Conservation (phyloP, 2,113 vertebrate species). For the Triplophysa tibetana region DNA sequence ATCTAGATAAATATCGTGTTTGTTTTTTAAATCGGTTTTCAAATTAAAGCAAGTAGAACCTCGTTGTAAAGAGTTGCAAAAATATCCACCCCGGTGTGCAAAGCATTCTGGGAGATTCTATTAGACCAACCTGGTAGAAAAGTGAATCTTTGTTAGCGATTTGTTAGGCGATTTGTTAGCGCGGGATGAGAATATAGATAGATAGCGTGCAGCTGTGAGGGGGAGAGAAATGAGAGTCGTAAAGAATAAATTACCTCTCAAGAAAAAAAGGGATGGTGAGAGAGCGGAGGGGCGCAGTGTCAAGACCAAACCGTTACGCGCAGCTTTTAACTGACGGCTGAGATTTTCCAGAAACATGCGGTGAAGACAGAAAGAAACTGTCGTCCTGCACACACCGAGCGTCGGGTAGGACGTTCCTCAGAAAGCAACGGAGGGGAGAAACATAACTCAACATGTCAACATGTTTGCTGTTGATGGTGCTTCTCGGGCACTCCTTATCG, state of each 20-base stretch:
- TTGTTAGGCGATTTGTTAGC: slow-evolving; percentile 62
- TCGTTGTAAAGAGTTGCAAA: no score
- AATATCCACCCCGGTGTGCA: not conserved
- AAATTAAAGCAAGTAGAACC: no score
- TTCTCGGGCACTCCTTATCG: slow-evolving; percentile 30
- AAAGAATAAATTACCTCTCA: slow-evolving; percentile 58
- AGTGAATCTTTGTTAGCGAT: no score
- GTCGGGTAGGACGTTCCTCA: slow-evolving; percentile 56
- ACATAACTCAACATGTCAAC: slow-evolving; percentile 52
- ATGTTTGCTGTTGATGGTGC: slow-evolving; percentile 56
- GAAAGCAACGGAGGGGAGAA: slow-evolving; percentile 59
- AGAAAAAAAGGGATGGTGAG: slow-evolving; percentile 40
- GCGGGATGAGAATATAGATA: slow-evolving; percentile 44
- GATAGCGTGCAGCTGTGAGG: slow-evolving; percentile 62
- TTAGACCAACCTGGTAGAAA: slow-evolving; percentile 45
- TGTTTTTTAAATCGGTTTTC: no score
- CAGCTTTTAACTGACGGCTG: slow-evolving; percentile 60
- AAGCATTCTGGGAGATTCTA: slow-evolving; percentile 46
- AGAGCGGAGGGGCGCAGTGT: slow-evolving; percentile 47
- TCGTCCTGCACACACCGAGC: slow-evolving; percentile 55
- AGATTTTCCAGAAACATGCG: slow-evolving; percentile 65
- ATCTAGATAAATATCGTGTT: no score
- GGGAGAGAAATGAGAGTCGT: slow-evolving; percentile 50
- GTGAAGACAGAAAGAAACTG: slow-evolving; percentile 40
- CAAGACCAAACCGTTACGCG: slow-evolving; percentile 59